Base-by-base conservation (phyloP, 2,888 invertebrate species). In the Geotrupes spiniger region DNA sequence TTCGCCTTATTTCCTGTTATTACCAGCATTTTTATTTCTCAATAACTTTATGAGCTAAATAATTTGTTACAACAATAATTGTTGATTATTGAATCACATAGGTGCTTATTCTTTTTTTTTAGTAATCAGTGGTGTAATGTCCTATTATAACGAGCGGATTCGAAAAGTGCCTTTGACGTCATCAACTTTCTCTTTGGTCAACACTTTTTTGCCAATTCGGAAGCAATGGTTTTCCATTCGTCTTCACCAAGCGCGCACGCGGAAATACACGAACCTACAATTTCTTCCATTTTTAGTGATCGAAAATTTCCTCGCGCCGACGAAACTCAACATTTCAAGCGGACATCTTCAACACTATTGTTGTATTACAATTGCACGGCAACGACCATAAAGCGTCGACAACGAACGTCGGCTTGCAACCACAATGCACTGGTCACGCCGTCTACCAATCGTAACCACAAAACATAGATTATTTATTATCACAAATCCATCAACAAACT, bases 81-180 rank as follows among this genome's bases (percentile, higher is more conserved):
- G n/a, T n/a, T n/a, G n/a, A n/a, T n/a, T n/a, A n/a, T n/a, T n/a
- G n/a, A n/a, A n/a, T n/a, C n/a, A n/a, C n/a, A n/a, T n/a, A n/a
- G n/a, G n/a, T n/a, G n/a, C n/a, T n/a, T n/a, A n/a, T n/a, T n/a
- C n/a, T n/a, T n/a, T n/a, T n/a, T n/a, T n/a, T n/a, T n/a, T n/a
- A n/a, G n/a, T n/a, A n/a, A n/a, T n/a, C n/a, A n/a, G n/a, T n/a
- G n/a, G n/a, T n/a, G n/a, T n/a, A n/a, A n/a, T n/a, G n/a, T n/a
- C n/a, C n/a, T n/a, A n/a, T n/a, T n/a, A n/a, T n/a, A 76, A 68
- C 79, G 80, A 60, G 77, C 79, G 51, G 83, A 81, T 74, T 87
- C 87, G 52, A 84, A 82, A 21, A 88, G 76, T 2, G 88, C 89
- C 72, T 84, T 87, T 17, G 84, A 79, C 45, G 85, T 86, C 61